Evolutionary conservation across 2,797 vertebrate species (phyloP).

Genomic region (Myotis planiceps): DNA sequence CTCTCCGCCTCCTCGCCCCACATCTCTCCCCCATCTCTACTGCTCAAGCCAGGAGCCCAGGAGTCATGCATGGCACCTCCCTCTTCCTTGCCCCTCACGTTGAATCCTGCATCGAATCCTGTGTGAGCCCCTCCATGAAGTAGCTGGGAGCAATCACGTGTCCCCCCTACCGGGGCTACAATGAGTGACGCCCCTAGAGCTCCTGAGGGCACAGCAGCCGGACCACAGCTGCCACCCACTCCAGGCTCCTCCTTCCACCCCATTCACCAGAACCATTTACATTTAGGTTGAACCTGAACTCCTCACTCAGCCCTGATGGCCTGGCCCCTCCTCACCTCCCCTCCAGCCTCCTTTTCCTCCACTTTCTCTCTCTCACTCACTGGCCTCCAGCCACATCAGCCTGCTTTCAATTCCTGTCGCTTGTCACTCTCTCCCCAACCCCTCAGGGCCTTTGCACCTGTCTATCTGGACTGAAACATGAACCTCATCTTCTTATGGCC

Average conservation of each 20-base stretch:
- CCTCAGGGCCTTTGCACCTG: neutral
- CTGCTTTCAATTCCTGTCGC: neutral
- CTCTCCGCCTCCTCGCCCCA: neutral
- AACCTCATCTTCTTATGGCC: neutral
- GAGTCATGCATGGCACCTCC: neutral
- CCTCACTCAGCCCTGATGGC: neutral
- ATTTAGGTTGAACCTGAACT: neutral
- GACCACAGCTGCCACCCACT: neutral
- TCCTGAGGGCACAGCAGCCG: fast-evolving
- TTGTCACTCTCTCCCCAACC: neutral
- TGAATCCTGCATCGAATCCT: neutral
- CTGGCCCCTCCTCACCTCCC: neutral
- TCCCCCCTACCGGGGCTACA: neutral
- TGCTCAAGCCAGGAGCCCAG: neutral
- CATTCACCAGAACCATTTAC: neutral
- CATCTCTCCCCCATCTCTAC: neutral
- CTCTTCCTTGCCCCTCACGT: neutral
- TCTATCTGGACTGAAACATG: neutral
- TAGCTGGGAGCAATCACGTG: fast-evolving
- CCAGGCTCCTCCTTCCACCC: neutral
- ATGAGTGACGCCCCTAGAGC: neutral
- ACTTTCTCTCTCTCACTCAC: neutral
- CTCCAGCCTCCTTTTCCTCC: neutral
- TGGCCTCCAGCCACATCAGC: neutral
- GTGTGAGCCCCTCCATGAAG: neutral